phyloP scores from a whole-genome alignment of 2,113 vertebrate species.

The Casuarius casuarius region DNA sequence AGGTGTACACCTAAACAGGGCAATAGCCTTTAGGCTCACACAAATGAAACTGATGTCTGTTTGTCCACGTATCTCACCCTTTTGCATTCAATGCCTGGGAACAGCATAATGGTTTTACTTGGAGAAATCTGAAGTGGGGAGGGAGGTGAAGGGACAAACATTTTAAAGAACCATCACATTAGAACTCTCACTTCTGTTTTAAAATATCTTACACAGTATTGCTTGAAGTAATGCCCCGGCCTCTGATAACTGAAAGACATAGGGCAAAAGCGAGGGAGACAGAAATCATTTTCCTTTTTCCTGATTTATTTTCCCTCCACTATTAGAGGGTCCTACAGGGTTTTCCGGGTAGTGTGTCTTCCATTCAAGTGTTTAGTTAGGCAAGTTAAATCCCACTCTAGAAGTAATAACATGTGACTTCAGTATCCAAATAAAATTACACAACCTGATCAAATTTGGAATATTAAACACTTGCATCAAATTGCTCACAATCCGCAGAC shows the following conservation, averaged over 20 bases:
- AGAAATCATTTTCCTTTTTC: not conserved
- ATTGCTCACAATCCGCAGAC: not conserved
- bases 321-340: not conserved
- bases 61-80: not conserved
- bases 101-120: not conserved
- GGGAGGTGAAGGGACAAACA: not conserved
- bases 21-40: not conserved
- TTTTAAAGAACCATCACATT: not conserved
- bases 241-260: not conserved
- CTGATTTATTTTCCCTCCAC: not conserved
- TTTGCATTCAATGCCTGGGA: not conserved
- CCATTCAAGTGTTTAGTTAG: not conserved
- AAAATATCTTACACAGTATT: not conserved
- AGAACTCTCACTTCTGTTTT: not conserved
- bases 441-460: not conserved
- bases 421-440: not conserved
- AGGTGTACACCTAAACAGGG: not conserved
- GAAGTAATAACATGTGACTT: not conserved
- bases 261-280: not conserved
- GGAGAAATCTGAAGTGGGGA: not conserved
- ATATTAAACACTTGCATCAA: not conserved
- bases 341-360: not conserved
- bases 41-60: conserved; percentile 21
- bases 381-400: not conserved
- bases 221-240: not conserved